Base-by-base conservation (phyloP, 2,113 vertebrate genomes). In the Ifrita kowaldi region DNA sequence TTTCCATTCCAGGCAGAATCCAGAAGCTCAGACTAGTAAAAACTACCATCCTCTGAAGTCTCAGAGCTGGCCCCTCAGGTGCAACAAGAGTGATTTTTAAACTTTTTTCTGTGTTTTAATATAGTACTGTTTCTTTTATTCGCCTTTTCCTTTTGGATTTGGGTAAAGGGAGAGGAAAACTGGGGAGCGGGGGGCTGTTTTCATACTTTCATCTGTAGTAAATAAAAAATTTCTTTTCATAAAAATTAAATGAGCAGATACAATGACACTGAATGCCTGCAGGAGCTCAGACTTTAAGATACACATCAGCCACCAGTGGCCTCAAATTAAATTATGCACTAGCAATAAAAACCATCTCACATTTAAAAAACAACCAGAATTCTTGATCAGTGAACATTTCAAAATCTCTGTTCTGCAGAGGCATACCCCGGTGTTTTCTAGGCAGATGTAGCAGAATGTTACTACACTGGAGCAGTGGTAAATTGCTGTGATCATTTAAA, bases 301-400 rank as follows among this genome's bases (percentile, higher is more conserved):
- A 94, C 39, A 41, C n/a, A 63, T 67, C 83, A 94, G 89, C 79
- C 57, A 82, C 65, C 65, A 91, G 65, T 78, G 78, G 84, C 49
- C 93, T 79, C 57, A 76, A 93, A 92, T 87, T 93, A 82, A 87
- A 96, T 87, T 84, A 89, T 39, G 32, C 33, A 39, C 53, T 85
- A 89, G 87, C 65, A 93, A 59, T 82, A 82, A 87, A 89, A 91
- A 71, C 44, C 42, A 76, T 46, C 68, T 91, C 46, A 57, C 57
- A 78, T 84, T 77, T 77, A 55, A 64, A 70, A 90, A 80, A 6
- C 33, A 84, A 71, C n/a, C 55, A 86, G 75, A 77, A 83, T 64
- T 93, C 41, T 79, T 65, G 55, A 96, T 89, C 80, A 90, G 57
- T 37, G 53, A 94, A 84, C 39, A 44, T 80, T 93, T 93, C 19